Base-by-base conservation (phyloP, 1,140 invertebrate genomes). In the Araneus ventricosus region DNA sequence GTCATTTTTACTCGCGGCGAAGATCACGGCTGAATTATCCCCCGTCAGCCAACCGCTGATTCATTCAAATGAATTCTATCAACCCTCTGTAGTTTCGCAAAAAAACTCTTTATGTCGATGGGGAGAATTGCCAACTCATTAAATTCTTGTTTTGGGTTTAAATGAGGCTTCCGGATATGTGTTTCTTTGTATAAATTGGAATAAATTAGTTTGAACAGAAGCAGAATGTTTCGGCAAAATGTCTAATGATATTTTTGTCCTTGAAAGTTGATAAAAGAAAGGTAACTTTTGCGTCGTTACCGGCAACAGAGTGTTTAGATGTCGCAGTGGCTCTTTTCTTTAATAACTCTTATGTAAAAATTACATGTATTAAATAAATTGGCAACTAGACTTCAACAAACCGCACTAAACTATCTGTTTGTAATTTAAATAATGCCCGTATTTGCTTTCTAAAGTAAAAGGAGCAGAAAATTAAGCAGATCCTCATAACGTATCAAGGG, bases 171-270 rank as follows among this genome's bases (percentile, higher is more conserved):
- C 10, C 17, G 63, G 6, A 75, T 20, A 20, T 20, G 24, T 4
- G 10, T 37, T 34, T 75, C 30, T 75, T 37, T 37, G 5, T 63
- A 63, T 63, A 22, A 2, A 22, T 30, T 75, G 10, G 70, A 75
- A 75, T 75, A 75, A 75, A 75, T 75, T 75, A 34, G 70, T 75
- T 75, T 75, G 27, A 75, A 75, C 30, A 75, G 1, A 75, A 34
- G 30, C 20, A 6, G 27, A 34, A 75, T 37, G 70, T 14, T 75
- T 75, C 34, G 70, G 34, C 10, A 20, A 75, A 34, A 27, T 37
- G n/a, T 34, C 70, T 75, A 75, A 75, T 75, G 70, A 75, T 22
- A 20, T 20, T 27, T 67, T n/a, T 75, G 30, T 30, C 70, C 70
- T 75, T 75, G 70, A 20, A 2, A 37, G 17, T 7, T 20, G 30